phyloP scores from a whole-genome alignment of 2,113 vertebrate species.

The Chinchilla lanigera region DNA sequence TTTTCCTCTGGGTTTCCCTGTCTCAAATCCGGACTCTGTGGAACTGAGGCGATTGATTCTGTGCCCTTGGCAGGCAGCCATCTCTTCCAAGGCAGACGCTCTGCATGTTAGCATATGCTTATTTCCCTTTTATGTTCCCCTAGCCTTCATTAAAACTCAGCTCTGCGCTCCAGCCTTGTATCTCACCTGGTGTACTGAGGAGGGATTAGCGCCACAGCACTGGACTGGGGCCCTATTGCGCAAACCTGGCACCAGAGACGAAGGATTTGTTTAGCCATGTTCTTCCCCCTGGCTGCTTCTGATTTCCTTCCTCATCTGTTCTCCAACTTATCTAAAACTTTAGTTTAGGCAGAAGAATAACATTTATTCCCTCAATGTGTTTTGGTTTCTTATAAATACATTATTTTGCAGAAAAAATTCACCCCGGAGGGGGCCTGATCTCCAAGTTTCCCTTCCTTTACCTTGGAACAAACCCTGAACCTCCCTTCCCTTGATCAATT shows the following conservation, averaged over 20 bases:
- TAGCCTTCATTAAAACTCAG: not conserved
- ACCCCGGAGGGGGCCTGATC: not conserved
- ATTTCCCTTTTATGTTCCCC: not conserved
- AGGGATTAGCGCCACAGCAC: not conserved
- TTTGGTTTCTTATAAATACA: not conserved
- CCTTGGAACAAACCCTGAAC: not conserved
- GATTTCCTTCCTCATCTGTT: not conserved
- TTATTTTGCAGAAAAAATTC: not conserved
- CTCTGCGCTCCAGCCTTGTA: not conserved
- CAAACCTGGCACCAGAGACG: not conserved
- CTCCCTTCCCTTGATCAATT: too few relatives aligned
- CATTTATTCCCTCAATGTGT: not conserved
- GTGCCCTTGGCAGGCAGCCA: not conserved
- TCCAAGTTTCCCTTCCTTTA: not conserved
- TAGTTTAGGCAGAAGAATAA: not conserved
- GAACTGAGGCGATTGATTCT: not conserved
- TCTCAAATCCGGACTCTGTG: not conserved
- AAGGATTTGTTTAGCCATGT: not conserved
- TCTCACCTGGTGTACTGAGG: not conserved
- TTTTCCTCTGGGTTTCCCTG: not conserved
- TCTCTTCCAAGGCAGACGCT: not conserved
- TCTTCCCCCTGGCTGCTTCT: not conserved
- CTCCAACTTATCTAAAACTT: not conserved
- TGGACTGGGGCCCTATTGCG: not conserved
- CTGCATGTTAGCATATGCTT: not conserved